Conservation (phyloP, 2,113 vertebrate genomes). For the Gymnarchus niloticus region DNA sequence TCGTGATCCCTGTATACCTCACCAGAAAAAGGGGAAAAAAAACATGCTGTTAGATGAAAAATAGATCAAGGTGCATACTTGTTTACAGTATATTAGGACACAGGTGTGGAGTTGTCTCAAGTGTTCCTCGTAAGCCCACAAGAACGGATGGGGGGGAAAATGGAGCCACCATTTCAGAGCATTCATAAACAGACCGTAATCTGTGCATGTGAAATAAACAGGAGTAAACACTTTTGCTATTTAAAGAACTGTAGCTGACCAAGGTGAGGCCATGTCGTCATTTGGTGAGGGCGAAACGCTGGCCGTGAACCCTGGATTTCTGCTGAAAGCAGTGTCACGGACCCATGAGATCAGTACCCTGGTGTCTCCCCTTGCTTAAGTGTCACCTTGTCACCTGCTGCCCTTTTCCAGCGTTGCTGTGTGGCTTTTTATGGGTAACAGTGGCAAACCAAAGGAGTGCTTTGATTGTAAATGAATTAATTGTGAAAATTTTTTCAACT, state of each 20-base stretch:
- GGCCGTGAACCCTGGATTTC: not conserved
- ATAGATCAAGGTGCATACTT: conserved; percentile 29
- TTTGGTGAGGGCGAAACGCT: not conserved
- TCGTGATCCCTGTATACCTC: conserved; percentile 12
- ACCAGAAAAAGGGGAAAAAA: conserved; percentile 20
- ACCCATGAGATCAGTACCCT: not conserved
- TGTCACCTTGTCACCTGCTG: not conserved
- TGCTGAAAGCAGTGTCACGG: not conserved
- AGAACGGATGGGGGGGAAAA: conserved; percentile 13
- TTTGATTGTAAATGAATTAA: too few species aligned
- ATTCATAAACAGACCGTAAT: not conserved
- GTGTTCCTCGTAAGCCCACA: conserved; percentile 22
- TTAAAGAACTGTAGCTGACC: not conserved
- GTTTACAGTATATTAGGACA: conserved; percentile 31
- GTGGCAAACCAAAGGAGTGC: not conserved
- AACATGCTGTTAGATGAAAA: conserved; percentile 30
- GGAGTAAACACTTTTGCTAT: not conserved
- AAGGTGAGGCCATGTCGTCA: not conserved
- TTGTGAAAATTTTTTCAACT: not conserved
- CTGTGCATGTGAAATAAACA: conserved; percentile 5
- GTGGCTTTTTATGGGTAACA: not conserved
- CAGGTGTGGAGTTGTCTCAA: conserved; percentile 29
- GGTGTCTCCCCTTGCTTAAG: not conserved
- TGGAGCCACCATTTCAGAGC: conserved; percentile 1
- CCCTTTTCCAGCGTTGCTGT: not conserved